Evolutionary conservation across 2,888 invertebrate genomes (phyloP), one percentile per base, ranked within the genome.

Genomic region (Caenorhabditis zanzibari): DNA sequence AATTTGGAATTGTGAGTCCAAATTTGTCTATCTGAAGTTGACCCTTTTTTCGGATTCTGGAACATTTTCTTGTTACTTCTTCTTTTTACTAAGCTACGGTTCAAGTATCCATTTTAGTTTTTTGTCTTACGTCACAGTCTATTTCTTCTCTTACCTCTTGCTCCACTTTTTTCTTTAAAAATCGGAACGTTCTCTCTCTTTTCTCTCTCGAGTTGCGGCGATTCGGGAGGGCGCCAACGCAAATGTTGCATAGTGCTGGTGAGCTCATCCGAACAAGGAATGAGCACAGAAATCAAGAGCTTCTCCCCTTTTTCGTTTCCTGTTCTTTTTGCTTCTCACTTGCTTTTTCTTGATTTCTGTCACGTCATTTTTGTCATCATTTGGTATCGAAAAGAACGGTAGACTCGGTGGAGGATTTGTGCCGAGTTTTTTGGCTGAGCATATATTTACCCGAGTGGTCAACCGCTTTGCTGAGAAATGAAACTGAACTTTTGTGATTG

Each of bases 221-320:
- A 28, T 38, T 16, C 28, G 74, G 38, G 52, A 24, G 54, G 35
- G 74, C 74, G 56, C 66, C 73, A 52, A 61, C 61, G 52, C 73
- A 49, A 73, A 66, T 68, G 75, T 75, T 74, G 74, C 75, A 47
- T 54, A 68, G 58, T 32, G 56, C 14, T 6, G 38, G 47, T 26
- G 76, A 66, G 76, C 76, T 69, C 80, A 80, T 80, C 73, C 73
- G 80, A 73, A 73, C 80, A 80, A 80, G 80, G 68, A 80, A 66
- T 79, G 73, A 73, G 80, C 73, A 68, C 66, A 66, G 68, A 77
- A 77, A 77, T 77, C 77, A 71, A 73, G 73, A 26, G 24, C 26
- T 22, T 54, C 54, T 22, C 38, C 32, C 22, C 2, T n/a, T 52
- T 52, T 66, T 52, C 14, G 54, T 32, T 68, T 68, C 54, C 54